Percentiles rank a stretch among this genome's conserved stretches.
Conservation (phyloP, 2,888 invertebrate genomes). For the Pyrrhia umbra region DNA sequence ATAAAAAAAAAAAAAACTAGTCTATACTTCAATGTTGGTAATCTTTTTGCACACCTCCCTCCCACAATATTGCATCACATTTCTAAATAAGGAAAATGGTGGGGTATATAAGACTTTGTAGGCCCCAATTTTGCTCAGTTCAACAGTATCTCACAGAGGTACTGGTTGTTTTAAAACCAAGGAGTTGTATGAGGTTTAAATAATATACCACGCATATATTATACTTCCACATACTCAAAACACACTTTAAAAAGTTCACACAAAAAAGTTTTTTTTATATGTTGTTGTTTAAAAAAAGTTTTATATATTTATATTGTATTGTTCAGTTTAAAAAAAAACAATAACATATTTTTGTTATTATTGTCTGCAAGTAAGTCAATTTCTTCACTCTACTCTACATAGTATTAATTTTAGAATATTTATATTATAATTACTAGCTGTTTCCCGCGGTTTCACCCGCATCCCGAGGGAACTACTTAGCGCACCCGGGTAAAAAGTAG, state of each 20-base stretch:
- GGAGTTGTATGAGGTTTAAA: constrained; percentile 51
- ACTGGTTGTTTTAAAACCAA: constrained; percentile 25
- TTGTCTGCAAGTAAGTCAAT: constrained; percentile 36
- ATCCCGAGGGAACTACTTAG: too few species aligned
- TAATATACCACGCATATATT: constrained; percentile 12
- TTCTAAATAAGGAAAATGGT: constrained; percentile 30
- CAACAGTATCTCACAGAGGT: background rate
- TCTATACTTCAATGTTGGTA: background rate
- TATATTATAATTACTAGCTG: background rate
- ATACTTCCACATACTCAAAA: constrained; percentile 30
- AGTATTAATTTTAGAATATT: constrained; percentile 1
- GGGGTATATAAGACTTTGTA: background rate
- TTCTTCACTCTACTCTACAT: constrained; percentile 27
- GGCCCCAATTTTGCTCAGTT: background rate
- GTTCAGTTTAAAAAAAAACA: constrained; percentile 15
- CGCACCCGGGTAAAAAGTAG: too few species aligned
- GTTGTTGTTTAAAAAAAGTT: background rate
- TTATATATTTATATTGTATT: background rate
- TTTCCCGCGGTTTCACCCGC: too few species aligned
- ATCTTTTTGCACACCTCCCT: constrained; percentile 27
- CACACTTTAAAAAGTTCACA: background rate
- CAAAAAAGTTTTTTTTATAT: background rate
- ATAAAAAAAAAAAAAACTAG: background rate
- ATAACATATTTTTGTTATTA: constrained; percentile 19
- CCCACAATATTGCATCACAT: constrained; percentile 24